These are phyloP conservation scores for Megalurothrips usitatus DNA, from an alignment of 2,888 invertebrate species.

Conservation along the genomic window DNA sequence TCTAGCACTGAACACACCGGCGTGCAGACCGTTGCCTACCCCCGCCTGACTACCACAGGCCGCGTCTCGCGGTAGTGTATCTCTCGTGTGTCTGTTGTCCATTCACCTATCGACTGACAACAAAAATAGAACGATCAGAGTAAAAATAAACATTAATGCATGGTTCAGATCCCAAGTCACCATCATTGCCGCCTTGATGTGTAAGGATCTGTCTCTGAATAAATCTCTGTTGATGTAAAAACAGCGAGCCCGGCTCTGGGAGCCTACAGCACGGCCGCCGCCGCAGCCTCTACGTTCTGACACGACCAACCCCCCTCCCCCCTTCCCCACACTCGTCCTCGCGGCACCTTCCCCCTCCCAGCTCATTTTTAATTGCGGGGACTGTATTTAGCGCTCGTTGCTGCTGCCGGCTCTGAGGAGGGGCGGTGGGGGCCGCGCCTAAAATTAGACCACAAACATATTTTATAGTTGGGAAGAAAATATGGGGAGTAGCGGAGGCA, in stretches of 20 bases:
- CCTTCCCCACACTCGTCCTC: not conserved
- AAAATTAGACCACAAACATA: conserved; percentile 22
- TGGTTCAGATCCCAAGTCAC: no score
- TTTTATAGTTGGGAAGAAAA: conserved; percentile 23
- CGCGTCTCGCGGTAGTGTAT: no score
- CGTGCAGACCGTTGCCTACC: no score
- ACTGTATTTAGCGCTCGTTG: conserved; percentile 24
- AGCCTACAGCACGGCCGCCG: no score
- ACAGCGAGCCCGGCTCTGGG: no score
- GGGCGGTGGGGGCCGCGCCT: not conserved
- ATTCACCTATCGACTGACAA: not conserved
- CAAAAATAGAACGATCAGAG: no score
- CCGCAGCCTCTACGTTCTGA: not conserved
- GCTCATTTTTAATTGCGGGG: conserved; percentile 22
- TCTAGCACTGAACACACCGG: no score
- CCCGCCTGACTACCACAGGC: no score
- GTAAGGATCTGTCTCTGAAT: no score
- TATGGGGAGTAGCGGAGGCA: conserved; percentile 6
- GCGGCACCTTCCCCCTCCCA: not conserved
- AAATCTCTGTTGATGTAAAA: no score
- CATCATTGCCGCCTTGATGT: no score
- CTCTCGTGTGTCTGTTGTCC: no score
- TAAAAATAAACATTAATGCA: not conserved
- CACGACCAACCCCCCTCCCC: not conserved
- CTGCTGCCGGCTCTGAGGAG: not conserved